phyloP scores from a whole-genome alignment of 37 sponge, comb jelly and placozoan species.

The Cliona cf. orientalis region DNA sequence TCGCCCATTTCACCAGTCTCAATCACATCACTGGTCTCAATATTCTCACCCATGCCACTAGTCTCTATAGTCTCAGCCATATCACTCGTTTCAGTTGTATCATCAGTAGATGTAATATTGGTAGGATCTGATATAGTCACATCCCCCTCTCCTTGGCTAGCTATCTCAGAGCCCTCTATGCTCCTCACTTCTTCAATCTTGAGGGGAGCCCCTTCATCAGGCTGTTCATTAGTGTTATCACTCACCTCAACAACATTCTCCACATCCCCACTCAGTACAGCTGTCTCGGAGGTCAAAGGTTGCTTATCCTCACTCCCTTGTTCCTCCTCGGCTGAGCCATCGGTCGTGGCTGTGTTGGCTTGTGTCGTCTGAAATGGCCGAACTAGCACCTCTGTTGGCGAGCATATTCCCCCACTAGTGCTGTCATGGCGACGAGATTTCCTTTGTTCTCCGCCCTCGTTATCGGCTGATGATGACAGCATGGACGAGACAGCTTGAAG shows the following conservation, averaged over 20 bases:
- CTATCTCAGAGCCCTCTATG: too few relatives aligned
- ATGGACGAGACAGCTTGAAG: constrained; percentile 58
- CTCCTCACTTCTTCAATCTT: neutral
- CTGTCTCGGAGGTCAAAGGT: neutral
- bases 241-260: neutral
- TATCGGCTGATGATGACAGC: constrained; percentile 9
- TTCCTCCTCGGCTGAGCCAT: constrained; percentile 16
- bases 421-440: neutral
- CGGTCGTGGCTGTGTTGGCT: constrained; percentile 58
- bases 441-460: constrained; percentile 3
- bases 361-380: constrained; percentile 33
- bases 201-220: neutral
- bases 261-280: neutral
- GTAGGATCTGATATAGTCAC: too few relatives aligned
- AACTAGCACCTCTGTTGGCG: constrained; percentile 69
- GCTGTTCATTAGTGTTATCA: neutral
- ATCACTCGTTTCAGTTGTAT: too few relatives aligned
- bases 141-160: too few relatives aligned
- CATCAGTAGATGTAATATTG: too few relatives aligned
- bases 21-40: neutral
- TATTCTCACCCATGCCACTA: neutral
- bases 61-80: too few relatives aligned
- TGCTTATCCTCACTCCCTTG: neutral
- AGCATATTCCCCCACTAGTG: constrained; percentile 49
- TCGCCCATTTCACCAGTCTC: neutral